phyloP scores from a whole-genome alignment of 2,888 invertebrate genomes.

The Tryphoninae sp. region DNA sequence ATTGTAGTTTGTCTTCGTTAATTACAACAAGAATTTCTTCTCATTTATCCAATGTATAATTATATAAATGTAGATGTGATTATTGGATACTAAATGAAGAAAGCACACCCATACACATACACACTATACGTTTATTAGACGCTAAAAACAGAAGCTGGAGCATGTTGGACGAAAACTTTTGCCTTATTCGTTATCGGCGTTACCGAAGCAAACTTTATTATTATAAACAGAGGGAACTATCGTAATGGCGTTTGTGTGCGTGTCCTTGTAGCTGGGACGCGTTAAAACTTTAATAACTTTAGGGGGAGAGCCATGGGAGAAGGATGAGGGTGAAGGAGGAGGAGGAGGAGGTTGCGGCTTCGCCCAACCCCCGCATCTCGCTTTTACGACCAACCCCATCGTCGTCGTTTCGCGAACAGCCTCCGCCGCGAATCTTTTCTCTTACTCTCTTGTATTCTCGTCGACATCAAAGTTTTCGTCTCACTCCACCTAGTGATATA shows the following conservation, averaged over 20 bases:
- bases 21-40: no score
- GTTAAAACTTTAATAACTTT: slow-evolving; percentile 76
- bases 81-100: no score
- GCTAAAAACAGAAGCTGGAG: slow-evolving; percentile 42
- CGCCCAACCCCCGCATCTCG: slow-evolving; percentile 41
- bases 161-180: slow-evolving; percentile 50
- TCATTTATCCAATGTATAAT: no score
- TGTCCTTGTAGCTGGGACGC: slow-evolving; percentile 59
- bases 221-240: slow-evolving; percentile 62
- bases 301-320: background rate
- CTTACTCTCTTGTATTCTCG: slow-evolving; percentile 21
- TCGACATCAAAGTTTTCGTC: background rate
- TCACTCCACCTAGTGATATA: background rate
- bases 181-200: slow-evolving; percentile 51
- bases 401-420: slow-evolving; percentile 63
- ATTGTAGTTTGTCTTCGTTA: no score
- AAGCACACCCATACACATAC: background rate
- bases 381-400: slow-evolving; percentile 45
- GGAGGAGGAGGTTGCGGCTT: slow-evolving; percentile 22
- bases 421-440: slow-evolving; percentile 67
- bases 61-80: no score
- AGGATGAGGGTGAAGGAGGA: background rate
- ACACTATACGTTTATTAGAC: background rate
- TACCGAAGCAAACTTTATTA: slow-evolving; percentile 61
- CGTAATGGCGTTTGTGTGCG: slow-evolving; percentile 56